Base-by-base conservation (phyloP, 1,140 invertebrate species). In the Drosophila equinoxialis region DNA sequence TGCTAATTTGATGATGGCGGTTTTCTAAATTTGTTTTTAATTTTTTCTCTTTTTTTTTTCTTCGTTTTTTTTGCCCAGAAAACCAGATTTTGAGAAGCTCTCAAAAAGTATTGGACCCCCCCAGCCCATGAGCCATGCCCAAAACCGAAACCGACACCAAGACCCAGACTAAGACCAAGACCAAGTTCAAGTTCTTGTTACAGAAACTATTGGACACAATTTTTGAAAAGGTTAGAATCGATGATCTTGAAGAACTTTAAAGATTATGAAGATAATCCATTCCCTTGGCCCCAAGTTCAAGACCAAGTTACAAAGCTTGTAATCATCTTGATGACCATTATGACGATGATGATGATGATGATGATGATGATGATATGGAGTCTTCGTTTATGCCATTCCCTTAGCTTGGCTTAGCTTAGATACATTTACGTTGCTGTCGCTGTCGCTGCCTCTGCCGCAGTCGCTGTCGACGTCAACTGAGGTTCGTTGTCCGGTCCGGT, bases 1-100 rank as follows among this genome's bases (percentile, higher is more conserved):
- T 89, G 84, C 84, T 89, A 89, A 89, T 89, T 89, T 67, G 80
- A 81, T 81, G 84, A 89, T 89, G 80, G 80, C 77, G 83, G 79
- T 87, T 89, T 87, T 86, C 82, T 86, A 86, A 86, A 48, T 78
- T 71, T 78, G 72, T 78, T 78, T 68, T 71, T 51, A 23, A 51
- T 23, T 48, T 51, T 51, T 51, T 11, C 11, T 5, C 11, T 10
- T 51, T 5, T 51, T 48, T 51, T 51, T 79, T 82, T 26, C 26
- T 26, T 26, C 26, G 26, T 23, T 26, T 86, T n/a, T 72, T 67
- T 69, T 70, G 71, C 59, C 68, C 71, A 63, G 65, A 13, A 83
- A 89, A 86, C 83, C 76, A 73, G 83, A 83, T 87, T 84, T 77
- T 74, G 62, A 59, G 65, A 59, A 65, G 51, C 61, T 26, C 23